phyloP scores from a whole-genome alignment of 2,113 vertebrate species.

The Antigone vipio region DNA sequence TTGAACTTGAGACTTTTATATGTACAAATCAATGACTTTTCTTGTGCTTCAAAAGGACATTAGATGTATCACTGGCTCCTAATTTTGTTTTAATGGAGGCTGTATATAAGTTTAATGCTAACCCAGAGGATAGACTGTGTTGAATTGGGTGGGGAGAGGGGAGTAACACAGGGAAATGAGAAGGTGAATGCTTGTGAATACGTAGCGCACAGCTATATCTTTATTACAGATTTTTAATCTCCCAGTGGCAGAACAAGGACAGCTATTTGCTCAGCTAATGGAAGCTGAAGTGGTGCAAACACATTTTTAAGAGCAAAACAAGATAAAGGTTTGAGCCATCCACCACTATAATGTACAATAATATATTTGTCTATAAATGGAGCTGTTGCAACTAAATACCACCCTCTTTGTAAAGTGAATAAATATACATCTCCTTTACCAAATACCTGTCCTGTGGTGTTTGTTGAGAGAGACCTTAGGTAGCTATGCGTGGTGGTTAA shows the following conservation, averaged over 20 bases:
- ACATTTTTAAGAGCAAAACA: constrained; percentile 49
- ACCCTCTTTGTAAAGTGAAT: constrained; percentile 87
- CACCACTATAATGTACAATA: constrained; percentile 78
- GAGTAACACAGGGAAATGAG: constrained; percentile 25
- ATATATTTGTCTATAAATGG: constrained; percentile 83
- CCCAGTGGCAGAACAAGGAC: constrained; percentile 51
- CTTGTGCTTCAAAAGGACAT: constrained; percentile 60
- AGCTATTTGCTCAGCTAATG: constrained; percentile 41
- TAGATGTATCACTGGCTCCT: constrained; percentile 51
- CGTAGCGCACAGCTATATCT: constrained; percentile 42
- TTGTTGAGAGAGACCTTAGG: constrained; percentile 31
- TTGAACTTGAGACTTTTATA: constrained; percentile 73
- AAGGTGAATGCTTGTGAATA: constrained; percentile 61
- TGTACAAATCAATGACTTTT: constrained; percentile 66
- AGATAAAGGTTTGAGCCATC: constrained; percentile 64
- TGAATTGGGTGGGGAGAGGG: not conserved
- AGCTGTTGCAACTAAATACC: constrained; percentile 79
- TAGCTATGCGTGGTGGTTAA: not conserved
- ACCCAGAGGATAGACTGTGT: not conserved
- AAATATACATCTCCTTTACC: constrained; percentile 82
- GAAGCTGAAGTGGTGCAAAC: constrained; percentile 61
- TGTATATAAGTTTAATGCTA: constrained; percentile 59
- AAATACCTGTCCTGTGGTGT: constrained; percentile 68
- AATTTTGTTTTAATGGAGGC: constrained; percentile 56
- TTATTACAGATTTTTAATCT: constrained; percentile 57